These are phyloP conservation scores for Drosophila pectinifera DNA, from an alignment of 1,140 invertebrate genomes.

Conservation along the genomic window DNA sequence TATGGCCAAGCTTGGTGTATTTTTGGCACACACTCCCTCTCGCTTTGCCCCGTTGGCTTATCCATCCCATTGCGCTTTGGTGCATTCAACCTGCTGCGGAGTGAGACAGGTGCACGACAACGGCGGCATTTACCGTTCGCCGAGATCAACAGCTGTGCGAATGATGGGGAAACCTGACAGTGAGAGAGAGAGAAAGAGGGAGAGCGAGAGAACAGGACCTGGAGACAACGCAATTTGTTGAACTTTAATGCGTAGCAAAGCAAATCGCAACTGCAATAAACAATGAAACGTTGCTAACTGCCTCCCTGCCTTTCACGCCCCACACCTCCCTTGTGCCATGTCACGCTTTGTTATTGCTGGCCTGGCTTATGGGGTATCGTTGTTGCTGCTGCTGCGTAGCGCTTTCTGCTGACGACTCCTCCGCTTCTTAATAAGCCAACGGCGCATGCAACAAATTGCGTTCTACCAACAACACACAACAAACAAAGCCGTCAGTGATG, in stretches of 20 bases:
- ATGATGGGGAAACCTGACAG: conserved; percentile 14
- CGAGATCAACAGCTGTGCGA: conserved; percentile 65
- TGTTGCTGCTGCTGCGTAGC: conserved; percentile 38
- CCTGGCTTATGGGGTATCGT: conserved; percentile 24
- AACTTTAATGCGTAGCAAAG: conserved; percentile 60
- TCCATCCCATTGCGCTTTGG: conserved; percentile 39
- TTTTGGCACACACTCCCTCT: conserved; percentile 35
- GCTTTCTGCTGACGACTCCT: conserved; percentile 18
- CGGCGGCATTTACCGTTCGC: conserved; percentile 50
- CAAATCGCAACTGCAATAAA: conserved; percentile 43
- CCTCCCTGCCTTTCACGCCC: background rate
- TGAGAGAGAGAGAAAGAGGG: conserved; percentile 2
- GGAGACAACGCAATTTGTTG: conserved; percentile 56
- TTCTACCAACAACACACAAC: conserved; percentile 32
- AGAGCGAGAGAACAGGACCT: conserved; percentile 11
- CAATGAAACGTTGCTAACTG: conserved; percentile 41
- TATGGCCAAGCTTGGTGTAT: conserved; percentile 25
- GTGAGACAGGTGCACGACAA: conserved; percentile 60
- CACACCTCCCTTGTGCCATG: background rate
- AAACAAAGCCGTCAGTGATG: conserved; percentile 11
- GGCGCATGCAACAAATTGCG: conserved; percentile 59
- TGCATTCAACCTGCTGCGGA: conserved; percentile 62
- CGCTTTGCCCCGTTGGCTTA: conserved; percentile 6
- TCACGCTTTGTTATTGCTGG: conserved; percentile 33
- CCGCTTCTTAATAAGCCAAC: conserved; percentile 23